These are phyloP conservation scores for Fregetta grallaria DNA, from an alignment of 2,113 vertebrate species.

Conservation along the genomic window DNA sequence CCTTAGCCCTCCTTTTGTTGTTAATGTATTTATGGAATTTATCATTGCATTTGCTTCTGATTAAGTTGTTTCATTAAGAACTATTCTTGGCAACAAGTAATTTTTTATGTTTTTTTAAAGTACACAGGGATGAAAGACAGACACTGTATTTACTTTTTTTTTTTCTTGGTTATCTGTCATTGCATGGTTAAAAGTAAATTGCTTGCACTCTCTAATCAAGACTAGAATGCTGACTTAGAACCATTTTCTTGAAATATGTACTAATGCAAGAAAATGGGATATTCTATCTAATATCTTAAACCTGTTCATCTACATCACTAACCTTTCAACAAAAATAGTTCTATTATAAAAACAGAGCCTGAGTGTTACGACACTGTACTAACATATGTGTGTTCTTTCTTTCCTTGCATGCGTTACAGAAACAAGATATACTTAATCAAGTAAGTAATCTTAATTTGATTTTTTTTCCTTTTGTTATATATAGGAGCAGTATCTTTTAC, in stretches of 20 bases:
- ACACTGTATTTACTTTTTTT: not conserved
- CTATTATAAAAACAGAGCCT: constrained; percentile 10
- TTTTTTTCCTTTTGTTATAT: constrained; percentile 25
- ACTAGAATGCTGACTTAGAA: not conserved
- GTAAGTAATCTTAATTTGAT: constrained; percentile 78
- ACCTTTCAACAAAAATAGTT: constrained; percentile 28
- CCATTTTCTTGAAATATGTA: not conserved
- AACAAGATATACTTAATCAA: constrained; percentile 94
- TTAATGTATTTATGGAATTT: not conserved
- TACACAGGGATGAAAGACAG: not conserved
- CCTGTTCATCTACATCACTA: not conserved
- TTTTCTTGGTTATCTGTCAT: not conserved
- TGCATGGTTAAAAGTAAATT: constrained; percentile 3
- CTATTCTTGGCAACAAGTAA: not conserved
- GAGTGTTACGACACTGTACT: constrained; percentile 1
- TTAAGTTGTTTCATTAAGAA: not conserved
- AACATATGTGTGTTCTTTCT: constrained; percentile 65
- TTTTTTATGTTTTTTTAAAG: not conserved
- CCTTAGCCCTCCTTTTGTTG: not conserved
- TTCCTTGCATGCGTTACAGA: constrained; percentile 81
- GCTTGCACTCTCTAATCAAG: not conserved
- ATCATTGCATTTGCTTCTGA: not conserved
- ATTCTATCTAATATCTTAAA: not conserved
- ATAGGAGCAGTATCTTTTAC: not conserved
- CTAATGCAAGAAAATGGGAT: not conserved